These are phyloP conservation scores for Lates japonicus DNA, from an alignment of 2,797 vertebrate genomes.

Conservation along the genomic window DNA sequence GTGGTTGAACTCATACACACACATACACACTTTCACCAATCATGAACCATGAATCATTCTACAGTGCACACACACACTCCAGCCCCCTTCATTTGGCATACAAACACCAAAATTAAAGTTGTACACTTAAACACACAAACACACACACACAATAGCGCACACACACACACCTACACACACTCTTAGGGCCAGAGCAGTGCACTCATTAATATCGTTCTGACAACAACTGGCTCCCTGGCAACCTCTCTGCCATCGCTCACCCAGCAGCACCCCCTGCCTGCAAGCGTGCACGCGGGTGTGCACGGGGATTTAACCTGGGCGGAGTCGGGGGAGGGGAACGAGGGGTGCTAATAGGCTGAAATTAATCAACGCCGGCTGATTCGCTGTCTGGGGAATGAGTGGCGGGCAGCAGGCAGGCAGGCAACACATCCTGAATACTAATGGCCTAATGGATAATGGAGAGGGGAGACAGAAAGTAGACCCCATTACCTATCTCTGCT, in stretches of 20 bases:
- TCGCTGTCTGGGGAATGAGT: constrained; percentile 84
- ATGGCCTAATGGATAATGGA: constrained; percentile 75
- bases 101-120: constrained; percentile 47
- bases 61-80: constrained; percentile 18
- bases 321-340: constrained; percentile 78
- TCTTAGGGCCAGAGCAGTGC: constrained; percentile 74
- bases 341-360: constrained; percentile 90
- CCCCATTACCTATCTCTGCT: constrained; percentile 43
- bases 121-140: constrained; percentile 26
- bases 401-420: constrained; percentile 80
- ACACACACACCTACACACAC: constrained; percentile 38
- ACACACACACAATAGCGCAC: constrained; percentile 23
- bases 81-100: constrained; percentile 30
- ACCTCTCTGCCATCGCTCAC: constrained; percentile 86
- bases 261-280: constrained; percentile 81
- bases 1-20: constrained; percentile 15
- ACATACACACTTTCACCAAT: not conserved
- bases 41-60: not conserved
- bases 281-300: constrained; percentile 62
- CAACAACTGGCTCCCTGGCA: constrained; percentile 88
- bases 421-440: constrained; percentile 85
- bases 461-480: constrained; percentile 37
- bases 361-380: constrained; percentile 90
- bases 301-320: constrained; percentile 85
- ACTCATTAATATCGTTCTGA: constrained; percentile 90